Percentiles rank a stretch among this genome's conserved stretches.
These are phyloP conservation scores for cat (Felis catus) DNA, from an alignment of 2,113 vertebrate species.

Conservation along the genomic window F.catus_Fca126_mat1.0 CM031417.1:125831001-125831500, in stretches of 20 bases:
- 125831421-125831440: not conserved
- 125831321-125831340: not conserved
- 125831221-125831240: not conserved
- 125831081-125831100: slow-evolving; percentile 49
- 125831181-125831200: not conserved
- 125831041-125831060: slow-evolving; percentile 10
- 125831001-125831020: not conserved
- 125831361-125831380: not conserved
- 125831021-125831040: not conserved
- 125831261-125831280: not conserved
- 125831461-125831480: not conserved
- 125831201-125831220: not conserved
- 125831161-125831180: not conserved
- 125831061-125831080: slow-evolving; percentile 8
- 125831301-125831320: not conserved
- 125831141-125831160: slow-evolving; percentile 51
- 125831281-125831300: not conserved
- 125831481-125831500: not conserved
- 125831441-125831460: not conserved
- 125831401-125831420: not conserved
- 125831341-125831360: not conserved
- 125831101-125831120: not conserved
- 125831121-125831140: slow-evolving; percentile 26
- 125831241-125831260: not conserved
- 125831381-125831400: not conserved